These are phyloP conservation scores for Harpegnathos saltator DNA, from an alignment of 1,140 invertebrate genomes.

Conservation along the genomic window DNA sequence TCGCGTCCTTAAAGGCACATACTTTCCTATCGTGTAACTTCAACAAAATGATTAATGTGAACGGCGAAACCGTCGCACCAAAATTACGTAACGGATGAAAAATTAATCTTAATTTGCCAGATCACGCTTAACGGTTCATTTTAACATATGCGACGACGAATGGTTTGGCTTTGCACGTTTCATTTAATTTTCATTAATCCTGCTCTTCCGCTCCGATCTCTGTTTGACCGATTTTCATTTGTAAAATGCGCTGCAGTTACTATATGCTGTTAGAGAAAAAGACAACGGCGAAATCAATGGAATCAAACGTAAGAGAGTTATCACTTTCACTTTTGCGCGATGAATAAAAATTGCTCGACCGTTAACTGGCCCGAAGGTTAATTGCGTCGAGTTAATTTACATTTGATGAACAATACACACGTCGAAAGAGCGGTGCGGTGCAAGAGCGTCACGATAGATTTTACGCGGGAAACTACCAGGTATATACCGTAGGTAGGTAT, in stretches of 20 bases:
- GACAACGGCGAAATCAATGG: too few relatives aligned
- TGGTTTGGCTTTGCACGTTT: background rate
- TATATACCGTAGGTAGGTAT: conserved; percentile 4
- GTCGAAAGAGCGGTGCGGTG: too few relatives aligned
- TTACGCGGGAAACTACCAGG: conserved; percentile 10
- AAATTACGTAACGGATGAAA: background rate
- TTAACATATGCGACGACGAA: conserved; percentile 4
- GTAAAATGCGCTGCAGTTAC: background rate
- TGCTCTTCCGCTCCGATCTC: background rate
- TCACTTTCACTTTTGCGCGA: too few relatives aligned
- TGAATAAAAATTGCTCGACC: too few relatives aligned
- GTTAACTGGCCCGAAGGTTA: background rate
- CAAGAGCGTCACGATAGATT: conserved; percentile 7
- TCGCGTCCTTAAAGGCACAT: conserved; percentile 26
- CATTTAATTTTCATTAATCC: conserved; percentile 32
- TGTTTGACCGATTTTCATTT: conserved; percentile 10
- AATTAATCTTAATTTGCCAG: background rate
- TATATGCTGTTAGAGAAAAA: background rate
- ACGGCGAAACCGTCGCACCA: background rate
- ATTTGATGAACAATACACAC: background rate
- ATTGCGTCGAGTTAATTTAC: background rate
- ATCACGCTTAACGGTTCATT: background rate
- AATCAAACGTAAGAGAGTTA: too few relatives aligned
- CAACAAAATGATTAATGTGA: background rate
- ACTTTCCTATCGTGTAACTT: conserved; percentile 13